Evolutionary conservation across 2,888 invertebrate species (phyloP), one percentile per base, ranked within the genome.

Genomic region (Callimorpha dominula): DNA sequence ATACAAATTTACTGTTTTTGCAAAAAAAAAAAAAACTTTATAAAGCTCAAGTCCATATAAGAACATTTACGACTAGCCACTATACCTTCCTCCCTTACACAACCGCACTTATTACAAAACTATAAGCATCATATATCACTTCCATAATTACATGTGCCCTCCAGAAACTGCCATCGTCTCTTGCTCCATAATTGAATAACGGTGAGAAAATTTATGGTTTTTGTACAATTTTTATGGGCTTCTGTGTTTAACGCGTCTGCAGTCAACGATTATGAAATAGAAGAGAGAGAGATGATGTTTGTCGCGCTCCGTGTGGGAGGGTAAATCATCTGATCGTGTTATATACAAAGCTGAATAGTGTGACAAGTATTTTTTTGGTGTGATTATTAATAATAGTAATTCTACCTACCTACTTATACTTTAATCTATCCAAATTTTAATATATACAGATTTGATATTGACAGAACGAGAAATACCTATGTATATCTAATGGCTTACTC

Each of bases 181-280:
- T 6, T 49, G 17, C 65, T 64, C 6, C 87, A 85, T 94, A 93
- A 94, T 93, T 91, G 92, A 91, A 93, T 93, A n/a, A 92, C 90
- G 85, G 87, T 85, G 77, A 83, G 86, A 88, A 88, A 92, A 94
- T 94, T 94, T 94, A 94, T 94, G 92, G 90, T 87, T 90, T 91
- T 89, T 88, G 89, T 88, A 89, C 91, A 90, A 94, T 92, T 94
- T 94, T 94, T 94, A 94, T 93, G 87, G 91, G 86, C 89, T 89
- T 85, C 93, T 94, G 94, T 92, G 89, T 89, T 94, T 94, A 94
- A 94, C 94, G 93, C 89, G 90, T 89, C 91, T 92, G 93, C 89
- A 83, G 84, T 83, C 87, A 92, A 91, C 91, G 93, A 93, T 93
- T 93, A 92, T 90, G 90, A 91, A 90, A n/a, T n/a, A n/a, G n/a